Evolutionary conservation across 2,888 invertebrate species (phyloP).

Genomic region (Synergus umbraculus): DNA sequence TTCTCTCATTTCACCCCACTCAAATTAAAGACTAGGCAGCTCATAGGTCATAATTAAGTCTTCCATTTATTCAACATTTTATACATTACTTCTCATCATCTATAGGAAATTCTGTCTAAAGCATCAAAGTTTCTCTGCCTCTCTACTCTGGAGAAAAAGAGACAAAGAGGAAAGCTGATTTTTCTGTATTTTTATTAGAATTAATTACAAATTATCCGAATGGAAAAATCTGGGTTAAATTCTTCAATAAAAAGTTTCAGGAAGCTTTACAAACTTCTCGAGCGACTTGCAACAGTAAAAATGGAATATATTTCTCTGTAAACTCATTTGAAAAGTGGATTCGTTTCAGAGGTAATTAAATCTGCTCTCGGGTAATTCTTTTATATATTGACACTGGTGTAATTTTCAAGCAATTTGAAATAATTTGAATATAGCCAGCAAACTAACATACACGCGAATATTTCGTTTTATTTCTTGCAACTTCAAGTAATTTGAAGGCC

Average conservation of each 20-base stretch:
- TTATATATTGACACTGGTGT: neutral
- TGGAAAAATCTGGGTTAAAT: neutral
- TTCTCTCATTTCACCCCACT: conserved; percentile 34
- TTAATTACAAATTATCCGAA: neutral
- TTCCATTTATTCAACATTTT: neutral
- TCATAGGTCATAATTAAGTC: neutral
- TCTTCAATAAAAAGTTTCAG: neutral
- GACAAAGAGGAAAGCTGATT: neutral
- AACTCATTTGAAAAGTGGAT: neutral
- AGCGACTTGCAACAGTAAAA: neutral
- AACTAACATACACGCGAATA: neutral
- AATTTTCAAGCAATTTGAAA: neutral
- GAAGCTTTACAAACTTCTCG: neutral
- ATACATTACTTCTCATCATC: neutral
- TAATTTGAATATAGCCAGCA: neutral
- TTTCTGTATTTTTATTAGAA: neutral
- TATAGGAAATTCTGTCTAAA: too few species aligned
- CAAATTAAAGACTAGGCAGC: conserved; percentile 26
- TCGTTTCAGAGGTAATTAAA: conserved; percentile 11
- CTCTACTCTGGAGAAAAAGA: neutral
- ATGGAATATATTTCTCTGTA: neutral
- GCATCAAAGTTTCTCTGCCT: too few species aligned
- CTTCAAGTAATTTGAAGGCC: too few species aligned
- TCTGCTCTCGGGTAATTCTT: neutral
- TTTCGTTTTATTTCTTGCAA: too few species aligned